Conservation (phyloP, 2,888 invertebrate genomes). For the Aspidiotus rigidus region DNA sequence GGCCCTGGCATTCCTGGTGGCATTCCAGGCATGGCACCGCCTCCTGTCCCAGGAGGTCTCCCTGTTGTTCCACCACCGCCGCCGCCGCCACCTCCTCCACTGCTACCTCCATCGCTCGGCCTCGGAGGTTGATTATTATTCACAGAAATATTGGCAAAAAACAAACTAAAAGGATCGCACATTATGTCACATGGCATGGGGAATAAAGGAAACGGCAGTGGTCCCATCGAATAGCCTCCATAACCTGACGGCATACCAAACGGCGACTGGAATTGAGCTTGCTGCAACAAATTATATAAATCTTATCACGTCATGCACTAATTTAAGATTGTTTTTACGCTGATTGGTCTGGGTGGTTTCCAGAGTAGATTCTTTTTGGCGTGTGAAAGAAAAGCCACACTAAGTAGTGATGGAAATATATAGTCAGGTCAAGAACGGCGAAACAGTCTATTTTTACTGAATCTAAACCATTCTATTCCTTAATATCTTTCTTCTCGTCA, state of each 20-base stretch:
- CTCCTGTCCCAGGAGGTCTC: neutral
- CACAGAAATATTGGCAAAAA: conserved; percentile 27
- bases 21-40: neutral
- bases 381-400: no score
- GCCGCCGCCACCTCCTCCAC: neutral
- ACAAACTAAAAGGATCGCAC: conserved; percentile 26
- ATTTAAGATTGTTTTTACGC: no score
- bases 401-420: no score
- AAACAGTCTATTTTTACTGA: no score
- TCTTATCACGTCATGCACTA: no score
- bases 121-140: neutral
- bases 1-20: conserved; percentile 8
- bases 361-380: no score
- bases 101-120: neutral
- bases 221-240: conserved; percentile 20
- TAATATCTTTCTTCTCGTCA: no score
- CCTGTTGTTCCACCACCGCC: conserved; percentile 9
- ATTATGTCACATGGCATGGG: conserved; percentile 22
- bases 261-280: conserved; percentile 15
- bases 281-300: conserved; percentile 13
- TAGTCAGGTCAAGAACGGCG: no score
- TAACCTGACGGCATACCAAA: conserved; percentile 11
- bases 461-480: no score
- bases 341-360: no score
- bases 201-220: conserved; percentile 28